Conservation (phyloP, 1,140 invertebrate species). For the Calliopsis andreniformis region DNA sequence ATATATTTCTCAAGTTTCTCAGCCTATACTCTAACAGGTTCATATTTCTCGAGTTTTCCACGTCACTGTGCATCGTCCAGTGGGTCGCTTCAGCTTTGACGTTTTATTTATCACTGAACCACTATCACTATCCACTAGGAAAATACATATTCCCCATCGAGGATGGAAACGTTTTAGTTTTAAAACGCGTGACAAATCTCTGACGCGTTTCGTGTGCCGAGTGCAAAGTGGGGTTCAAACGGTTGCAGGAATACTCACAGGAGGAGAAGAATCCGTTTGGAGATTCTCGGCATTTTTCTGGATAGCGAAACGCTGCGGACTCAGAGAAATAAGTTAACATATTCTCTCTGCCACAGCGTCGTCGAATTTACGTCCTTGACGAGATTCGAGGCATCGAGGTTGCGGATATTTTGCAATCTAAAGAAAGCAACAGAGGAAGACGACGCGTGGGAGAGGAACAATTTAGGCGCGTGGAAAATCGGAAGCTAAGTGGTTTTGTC, state of each 20-base stretch:
- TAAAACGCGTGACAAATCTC: constrained; percentile 50
- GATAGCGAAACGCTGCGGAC: neutral
- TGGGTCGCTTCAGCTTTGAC: neutral
- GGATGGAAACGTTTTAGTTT: constrained; percentile 48
- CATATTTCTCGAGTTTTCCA: too few relatives aligned
- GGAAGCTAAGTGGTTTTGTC: constrained; percentile 12
- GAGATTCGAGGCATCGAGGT: too few relatives aligned
- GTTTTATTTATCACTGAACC: neutral
- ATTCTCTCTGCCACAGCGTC: too few relatives aligned
- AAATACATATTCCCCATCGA: constrained; percentile 34
- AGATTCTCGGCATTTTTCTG: constrained; percentile 20
- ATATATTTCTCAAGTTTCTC: neutral
- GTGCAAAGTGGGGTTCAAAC: constrained; percentile 14
- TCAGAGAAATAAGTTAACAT: too few relatives aligned
- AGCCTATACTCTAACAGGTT: neutral
- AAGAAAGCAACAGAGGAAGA: neutral
- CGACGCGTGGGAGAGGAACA: neutral
- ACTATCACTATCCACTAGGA: neutral
- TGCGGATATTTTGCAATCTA: too few relatives aligned
- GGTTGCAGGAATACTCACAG: constrained; percentile 13
- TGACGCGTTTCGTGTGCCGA: constrained; percentile 44
- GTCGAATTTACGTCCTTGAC: too few relatives aligned
- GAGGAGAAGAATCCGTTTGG: constrained; percentile 32
- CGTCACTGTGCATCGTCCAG: neutral
- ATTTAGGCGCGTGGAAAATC: neutral